Conservation (phyloP, 1,140 invertebrate species). For the Camponotus floridanus region DNA sequence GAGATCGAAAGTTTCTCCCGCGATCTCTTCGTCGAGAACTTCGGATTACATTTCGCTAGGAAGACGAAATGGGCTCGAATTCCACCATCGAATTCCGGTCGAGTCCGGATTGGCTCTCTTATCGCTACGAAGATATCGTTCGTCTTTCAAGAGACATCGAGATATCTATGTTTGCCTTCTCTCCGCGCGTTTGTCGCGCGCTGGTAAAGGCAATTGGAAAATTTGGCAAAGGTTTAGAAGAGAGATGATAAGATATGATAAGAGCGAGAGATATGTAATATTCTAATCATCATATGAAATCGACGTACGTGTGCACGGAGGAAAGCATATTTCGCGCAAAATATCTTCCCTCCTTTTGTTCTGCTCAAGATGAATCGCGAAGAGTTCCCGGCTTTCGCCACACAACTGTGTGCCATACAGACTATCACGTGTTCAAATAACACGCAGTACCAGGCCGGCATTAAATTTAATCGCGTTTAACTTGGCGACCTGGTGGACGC, state of each 20-base stretch:
- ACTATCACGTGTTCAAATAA: background rate
- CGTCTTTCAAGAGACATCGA: conserved; percentile 66
- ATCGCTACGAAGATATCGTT: conserved; percentile 63
- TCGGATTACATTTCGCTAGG: conserved; percentile 68
- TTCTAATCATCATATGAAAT: conserved; percentile 9
- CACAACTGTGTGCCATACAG: background rate
- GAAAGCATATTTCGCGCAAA: background rate
- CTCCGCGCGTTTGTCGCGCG: conserved; percentile 17
- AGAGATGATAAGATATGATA: background rate
- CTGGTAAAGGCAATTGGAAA: conserved; percentile 45
- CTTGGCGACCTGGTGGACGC: conserved; percentile 28
- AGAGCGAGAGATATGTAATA: background rate
- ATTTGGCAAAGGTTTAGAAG: conserved; percentile 15
- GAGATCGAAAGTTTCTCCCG: conserved; percentile 66
- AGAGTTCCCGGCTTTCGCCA: background rate
- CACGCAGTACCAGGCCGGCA: no score
- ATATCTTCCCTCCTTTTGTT: background rate
- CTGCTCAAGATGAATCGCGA: conserved; percentile 20
- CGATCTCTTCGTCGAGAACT: conserved; percentile 55
- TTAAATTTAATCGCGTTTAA: conserved; percentile 54
- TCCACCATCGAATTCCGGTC: conserved; percentile 60
- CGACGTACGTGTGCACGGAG: background rate
- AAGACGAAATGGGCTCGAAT: conserved; percentile 72
- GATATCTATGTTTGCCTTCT: conserved; percentile 47
- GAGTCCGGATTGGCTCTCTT: conserved; percentile 64